phyloP scores from a whole-genome alignment of 2,888 invertebrate genomes.

The Caenorhabditis doughertyi region DNA sequence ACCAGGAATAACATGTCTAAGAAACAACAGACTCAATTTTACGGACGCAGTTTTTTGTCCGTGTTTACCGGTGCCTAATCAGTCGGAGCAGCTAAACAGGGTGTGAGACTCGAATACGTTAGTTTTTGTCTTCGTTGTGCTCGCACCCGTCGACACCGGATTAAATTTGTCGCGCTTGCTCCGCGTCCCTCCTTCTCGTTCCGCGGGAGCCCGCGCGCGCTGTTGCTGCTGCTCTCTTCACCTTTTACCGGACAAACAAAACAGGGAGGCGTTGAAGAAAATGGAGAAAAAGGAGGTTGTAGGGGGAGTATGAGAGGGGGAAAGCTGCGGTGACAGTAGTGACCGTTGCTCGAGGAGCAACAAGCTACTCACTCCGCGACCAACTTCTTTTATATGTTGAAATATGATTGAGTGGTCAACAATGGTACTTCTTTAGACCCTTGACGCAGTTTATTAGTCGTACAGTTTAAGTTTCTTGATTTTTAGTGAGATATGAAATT shows the following conservation, averaged over 20 bases:
- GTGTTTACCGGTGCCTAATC: slow-evolving; percentile 62
- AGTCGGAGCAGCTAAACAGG: slow-evolving; percentile 51
- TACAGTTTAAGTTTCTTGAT: background rate
- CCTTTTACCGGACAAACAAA: slow-evolving; percentile 63
- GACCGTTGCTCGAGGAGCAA: slow-evolving; percentile 54
- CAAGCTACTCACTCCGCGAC: slow-evolving; percentile 15
- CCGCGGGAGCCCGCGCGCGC: slow-evolving; percentile 35
- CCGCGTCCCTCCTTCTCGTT: slow-evolving; percentile 29
- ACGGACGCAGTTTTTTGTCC: slow-evolving; percentile 36
- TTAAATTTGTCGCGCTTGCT: slow-evolving; percentile 47
- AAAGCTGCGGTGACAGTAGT: slow-evolving; percentile 48
- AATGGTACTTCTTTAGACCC: background rate
- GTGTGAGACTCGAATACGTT: slow-evolving; percentile 57
- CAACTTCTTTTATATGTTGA: slow-evolving; percentile 39
- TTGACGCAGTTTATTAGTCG: background rate
- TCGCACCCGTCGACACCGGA: slow-evolving; percentile 53
- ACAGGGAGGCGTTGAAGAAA: slow-evolving; percentile 58
- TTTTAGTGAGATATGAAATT: too few species aligned
- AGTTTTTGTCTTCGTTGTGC: slow-evolving; percentile 41
- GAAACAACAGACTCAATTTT: slow-evolving; percentile 35
- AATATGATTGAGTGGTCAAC: slow-evolving; percentile 38
- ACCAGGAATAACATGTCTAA: slow-evolving; percentile 1
- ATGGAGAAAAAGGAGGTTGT: background rate
- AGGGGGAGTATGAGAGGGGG: background rate
- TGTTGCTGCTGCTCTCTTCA: slow-evolving; percentile 53